Evolutionary conservation across 1,140 invertebrate genomes (phyloP).

Genomic region (Drosophila pandora): DNA sequence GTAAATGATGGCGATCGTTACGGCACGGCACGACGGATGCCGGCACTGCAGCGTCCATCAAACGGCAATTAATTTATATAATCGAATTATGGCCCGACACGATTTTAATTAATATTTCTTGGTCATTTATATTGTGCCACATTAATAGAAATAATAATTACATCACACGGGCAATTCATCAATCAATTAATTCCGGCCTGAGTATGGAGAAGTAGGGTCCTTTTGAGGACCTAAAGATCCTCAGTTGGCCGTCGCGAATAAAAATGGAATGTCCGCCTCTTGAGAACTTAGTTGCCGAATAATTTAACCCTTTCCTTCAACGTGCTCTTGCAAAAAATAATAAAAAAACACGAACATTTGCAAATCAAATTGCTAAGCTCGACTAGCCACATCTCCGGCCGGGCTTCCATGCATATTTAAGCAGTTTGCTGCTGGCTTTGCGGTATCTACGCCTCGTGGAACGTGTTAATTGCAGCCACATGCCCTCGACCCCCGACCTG

Average conservation of each 20-base stretch:
- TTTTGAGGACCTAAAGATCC: too few relatives aligned
- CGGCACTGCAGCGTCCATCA: conserved; percentile 18
- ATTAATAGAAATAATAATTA: conserved; percentile 32
- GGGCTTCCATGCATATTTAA: conserved; percentile 55
- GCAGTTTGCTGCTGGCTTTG: conserved; percentile 41
- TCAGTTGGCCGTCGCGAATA: too few relatives aligned
- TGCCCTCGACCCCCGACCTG: conserved; percentile 9
- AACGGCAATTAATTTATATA: conserved; percentile 58
- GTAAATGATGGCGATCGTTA: conserved; percentile 19
- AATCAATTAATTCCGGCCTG: conserved; percentile 32
- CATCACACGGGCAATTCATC: conserved; percentile 25
- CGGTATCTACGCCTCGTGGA: conserved; percentile 39
- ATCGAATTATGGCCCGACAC: conserved; percentile 37
- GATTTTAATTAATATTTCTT: conserved; percentile 47
- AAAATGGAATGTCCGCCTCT: background rate
- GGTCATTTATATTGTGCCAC: conserved; percentile 26
- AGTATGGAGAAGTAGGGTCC: too few relatives aligned
- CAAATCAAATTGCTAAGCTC: conserved; percentile 52
- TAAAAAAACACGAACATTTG: conserved; percentile 29
- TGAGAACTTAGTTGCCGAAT: conserved; percentile 25
- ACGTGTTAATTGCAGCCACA: conserved; percentile 67
- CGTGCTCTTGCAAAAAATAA: background rate
- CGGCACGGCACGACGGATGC: background rate
- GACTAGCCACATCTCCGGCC: conserved; percentile 5
- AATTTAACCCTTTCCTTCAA: too few relatives aligned